These are phyloP conservation scores for Ursus arctos DNA, from an alignment of 2,113 vertebrate species.

Conservation along the genomic window DNA sequence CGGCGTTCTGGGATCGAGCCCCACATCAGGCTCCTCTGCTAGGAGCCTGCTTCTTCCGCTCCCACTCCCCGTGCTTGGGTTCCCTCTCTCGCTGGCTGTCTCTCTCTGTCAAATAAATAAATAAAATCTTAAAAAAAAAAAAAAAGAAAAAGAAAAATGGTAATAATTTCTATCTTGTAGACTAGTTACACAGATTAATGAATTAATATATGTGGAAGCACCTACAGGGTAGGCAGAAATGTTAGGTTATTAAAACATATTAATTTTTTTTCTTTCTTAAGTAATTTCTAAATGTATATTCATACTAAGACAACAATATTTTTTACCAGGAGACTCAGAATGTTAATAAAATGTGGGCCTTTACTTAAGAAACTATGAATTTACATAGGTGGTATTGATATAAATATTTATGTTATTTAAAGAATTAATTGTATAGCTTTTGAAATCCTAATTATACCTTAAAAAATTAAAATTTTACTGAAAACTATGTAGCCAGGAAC, in stretches of 20 bases:
- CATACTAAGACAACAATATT: not conserved
- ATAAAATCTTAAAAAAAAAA: no score
- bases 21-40: no score
- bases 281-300: constrained; percentile 24
- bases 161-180: not conserved
- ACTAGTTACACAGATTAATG: not conserved
- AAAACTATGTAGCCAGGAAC: not conserved
- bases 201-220: not conserved
- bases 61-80: no score
- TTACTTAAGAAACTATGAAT: not conserved
- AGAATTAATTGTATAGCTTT: not conserved
- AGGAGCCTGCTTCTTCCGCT: no score
- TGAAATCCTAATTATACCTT: not conserved
- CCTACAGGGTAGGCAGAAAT: not conserved
- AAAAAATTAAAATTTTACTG: constrained; percentile 22
- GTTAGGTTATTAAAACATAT: not conserved
- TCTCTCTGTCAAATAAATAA: no score
- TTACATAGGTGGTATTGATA: not conserved
- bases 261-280: constrained; percentile 1
- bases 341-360: not conserved
- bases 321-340: not conserved
- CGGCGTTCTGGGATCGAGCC: no score
- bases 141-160: not conserved
- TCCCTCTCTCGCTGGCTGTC: no score
- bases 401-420: not conserved